Evolutionary conservation across 53 echinoderm and acorn worm species (phyloP), one percentile per base, ranked within the genome.

Genomic region (Echinometra lucunter): DNA sequence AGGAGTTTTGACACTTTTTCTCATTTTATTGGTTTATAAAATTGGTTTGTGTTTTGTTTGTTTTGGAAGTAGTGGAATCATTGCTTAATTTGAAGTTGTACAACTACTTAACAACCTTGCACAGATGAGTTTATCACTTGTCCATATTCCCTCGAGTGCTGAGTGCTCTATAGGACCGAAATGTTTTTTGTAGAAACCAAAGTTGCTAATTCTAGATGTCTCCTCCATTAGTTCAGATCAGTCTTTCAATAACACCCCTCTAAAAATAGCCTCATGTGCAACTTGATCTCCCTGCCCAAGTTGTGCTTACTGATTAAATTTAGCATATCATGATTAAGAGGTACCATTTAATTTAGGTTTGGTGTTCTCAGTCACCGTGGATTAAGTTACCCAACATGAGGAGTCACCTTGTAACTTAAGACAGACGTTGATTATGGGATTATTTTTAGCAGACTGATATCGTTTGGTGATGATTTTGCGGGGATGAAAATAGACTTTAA

Each of bases 281-380:
- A 85, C 85, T 49, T 49, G 85, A 85, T 85, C 45, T 3, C 17
- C 28, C 49, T 9, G 49, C 45, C 28, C 49, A 49, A 27, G n/a
- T 85, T 45, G 49, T 81, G 81, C 74, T 85, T 85, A 49, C 49
- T 28, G 53, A 85, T 85, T 85, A 85, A 40, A 35, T 49, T 21
- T 17, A 38, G 42, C 0, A 42, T 69, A 9, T 69, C 81, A 81
- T 34, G 81, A 81, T 42, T 38, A 42, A 35, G 6, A 81, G 40
- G 38, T n/a, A n/a, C n/a, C n/a, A n/a, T 3, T 81, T 81, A 23
- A 81, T 42, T 44, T 47, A 19, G 47, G 44, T 28, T n/a, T 27
- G 45, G 3, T 4, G 7, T 25, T 85, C 85, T 85, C 85, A 49
- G 21, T 85, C 85, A 85, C 13, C 85, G 0, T 1, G 28, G 85